phyloP scores from a whole-genome alignment of 2,113 vertebrate genomes.

The Macrotus californicus region DNA sequence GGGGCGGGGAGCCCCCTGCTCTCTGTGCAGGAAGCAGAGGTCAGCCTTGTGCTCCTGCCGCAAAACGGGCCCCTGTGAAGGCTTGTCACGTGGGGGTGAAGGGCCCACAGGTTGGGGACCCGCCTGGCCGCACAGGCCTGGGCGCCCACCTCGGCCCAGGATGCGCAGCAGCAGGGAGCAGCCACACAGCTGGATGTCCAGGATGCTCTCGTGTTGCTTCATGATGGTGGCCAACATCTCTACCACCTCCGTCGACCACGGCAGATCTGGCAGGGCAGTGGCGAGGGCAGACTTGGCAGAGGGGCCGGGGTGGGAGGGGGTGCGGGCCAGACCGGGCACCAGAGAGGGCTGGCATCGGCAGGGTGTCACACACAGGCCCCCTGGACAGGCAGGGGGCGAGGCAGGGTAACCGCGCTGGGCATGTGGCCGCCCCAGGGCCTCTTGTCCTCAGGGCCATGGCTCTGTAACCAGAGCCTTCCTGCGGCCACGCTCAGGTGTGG shows the following conservation, averaged over 20 bases:
- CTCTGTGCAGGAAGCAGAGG: neutral
- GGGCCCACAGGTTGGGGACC: fast-evolving
- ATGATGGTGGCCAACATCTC: slow-evolving; percentile 48
- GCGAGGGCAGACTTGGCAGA: neutral
- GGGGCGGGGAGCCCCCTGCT: fast-evolving
- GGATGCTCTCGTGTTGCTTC: slow-evolving; percentile 64
- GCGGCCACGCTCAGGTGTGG: fast-evolving
- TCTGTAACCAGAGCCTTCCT: fast-evolving
- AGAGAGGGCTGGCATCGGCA: fast-evolving
- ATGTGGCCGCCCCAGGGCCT: fast-evolving
- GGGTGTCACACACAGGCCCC: fast-evolving
- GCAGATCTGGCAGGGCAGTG: neutral
- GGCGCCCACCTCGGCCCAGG: slow-evolving; percentile 63
- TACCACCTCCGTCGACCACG: neutral
- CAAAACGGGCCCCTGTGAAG: fast-evolving
- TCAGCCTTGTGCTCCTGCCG: neutral
- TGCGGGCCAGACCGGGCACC: neutral
- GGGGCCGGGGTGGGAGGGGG: neutral
- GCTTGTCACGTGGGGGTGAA: fast-evolving
- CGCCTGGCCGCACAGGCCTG: too few species aligned
- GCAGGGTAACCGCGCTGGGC: fast-evolving
- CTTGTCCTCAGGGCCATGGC: neutral
- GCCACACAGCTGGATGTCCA: slow-evolving; percentile 66
- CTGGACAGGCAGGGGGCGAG: neutral
- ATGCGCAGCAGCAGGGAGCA: slow-evolving; percentile 73